Percentiles rank a stretch among this genome's conserved stretches.
phyloP scores from a whole-genome alignment of 1,140 invertebrate species.

The Akabosia matsudoensis region DNA sequence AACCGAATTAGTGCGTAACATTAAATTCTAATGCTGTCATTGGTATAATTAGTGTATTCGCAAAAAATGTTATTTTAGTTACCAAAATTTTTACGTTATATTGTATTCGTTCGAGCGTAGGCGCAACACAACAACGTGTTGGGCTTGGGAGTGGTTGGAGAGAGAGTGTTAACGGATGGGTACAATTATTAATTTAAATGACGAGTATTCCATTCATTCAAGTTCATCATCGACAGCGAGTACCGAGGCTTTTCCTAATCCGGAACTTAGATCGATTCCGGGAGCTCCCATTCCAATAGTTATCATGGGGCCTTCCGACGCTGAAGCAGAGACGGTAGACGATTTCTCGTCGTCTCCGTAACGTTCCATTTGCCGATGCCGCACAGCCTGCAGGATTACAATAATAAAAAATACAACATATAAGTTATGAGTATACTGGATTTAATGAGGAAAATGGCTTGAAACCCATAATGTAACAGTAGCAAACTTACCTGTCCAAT shows the following conservation, averaged over 20 bases:
- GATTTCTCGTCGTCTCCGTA: slow-evolving; percentile 32
- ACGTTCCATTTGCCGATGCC: slow-evolving; percentile 38
- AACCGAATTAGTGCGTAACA: slow-evolving; percentile 5
- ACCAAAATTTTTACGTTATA: background rate
- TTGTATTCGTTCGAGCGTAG: background rate
- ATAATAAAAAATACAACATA: background rate
- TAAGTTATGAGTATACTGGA: background rate
- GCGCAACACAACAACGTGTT: background rate
- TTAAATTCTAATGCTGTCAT: background rate
- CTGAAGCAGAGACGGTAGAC: background rate
- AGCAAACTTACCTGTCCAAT: slow-evolving; percentile 53
- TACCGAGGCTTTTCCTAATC: slow-evolving; percentile 18
- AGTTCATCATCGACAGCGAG: slow-evolving; percentile 44
- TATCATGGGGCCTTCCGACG: background rate
- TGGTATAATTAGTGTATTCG: background rate
- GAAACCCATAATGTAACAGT: background rate
- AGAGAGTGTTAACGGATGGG: background rate
- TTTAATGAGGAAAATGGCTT: background rate
- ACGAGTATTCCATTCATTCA: slow-evolving; percentile 31
- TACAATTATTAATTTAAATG: background rate
- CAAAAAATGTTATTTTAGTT: background rate
- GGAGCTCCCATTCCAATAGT: slow-evolving; percentile 22
- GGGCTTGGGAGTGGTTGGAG: no score
- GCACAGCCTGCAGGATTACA: slow-evolving; percentile 10
- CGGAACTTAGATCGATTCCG: background rate